These are phyloP conservation scores for Onychostoma macrolepis DNA, from an alignment of 2,113 vertebrate genomes.

Conservation along the genomic window DNA sequence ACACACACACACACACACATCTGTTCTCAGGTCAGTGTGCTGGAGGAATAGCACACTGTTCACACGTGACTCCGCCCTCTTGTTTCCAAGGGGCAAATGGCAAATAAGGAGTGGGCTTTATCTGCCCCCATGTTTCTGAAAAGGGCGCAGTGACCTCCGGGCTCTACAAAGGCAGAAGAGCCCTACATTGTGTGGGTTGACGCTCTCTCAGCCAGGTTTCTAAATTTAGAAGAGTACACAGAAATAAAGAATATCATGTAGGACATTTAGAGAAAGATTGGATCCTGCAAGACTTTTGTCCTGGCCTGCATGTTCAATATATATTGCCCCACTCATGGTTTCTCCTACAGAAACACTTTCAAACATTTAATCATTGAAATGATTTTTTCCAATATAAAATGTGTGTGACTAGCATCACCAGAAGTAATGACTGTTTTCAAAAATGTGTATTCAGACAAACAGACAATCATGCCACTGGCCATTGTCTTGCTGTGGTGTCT, in stretches of 20 bases:
- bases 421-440: not conserved
- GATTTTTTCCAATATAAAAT: too few species aligned
- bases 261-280: not conserved
- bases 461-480: not conserved
- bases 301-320: not conserved
- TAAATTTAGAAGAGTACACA: slow-evolving; percentile 39
- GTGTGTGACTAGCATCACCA: not conserved
- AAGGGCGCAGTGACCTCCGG: slow-evolving; percentile 50
- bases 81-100: slow-evolving; percentile 31
- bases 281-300: not conserved
- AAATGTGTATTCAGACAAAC: not conserved
- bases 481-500: not conserved
- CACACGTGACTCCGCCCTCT: slow-evolving; percentile 17
- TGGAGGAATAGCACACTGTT: not conserved
- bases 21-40: slow-evolving; percentile 8
- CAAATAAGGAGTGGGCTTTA: slow-evolving; percentile 19
- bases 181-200: not conserved
- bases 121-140: slow-evolving; percentile 42
- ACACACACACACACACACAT: not conserved
- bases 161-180: slow-evolving; percentile 36
- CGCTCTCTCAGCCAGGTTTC: slow-evolving; percentile 28
- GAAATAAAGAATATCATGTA: not conserved
- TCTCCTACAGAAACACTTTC: not conserved
- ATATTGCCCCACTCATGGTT: not conserved
- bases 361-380: too few species aligned